Evolutionary conservation across 2,888 invertebrate genomes (phyloP), one percentile per base, ranked within the genome.

Genomic region (Drosophila bunnanda): DNA sequence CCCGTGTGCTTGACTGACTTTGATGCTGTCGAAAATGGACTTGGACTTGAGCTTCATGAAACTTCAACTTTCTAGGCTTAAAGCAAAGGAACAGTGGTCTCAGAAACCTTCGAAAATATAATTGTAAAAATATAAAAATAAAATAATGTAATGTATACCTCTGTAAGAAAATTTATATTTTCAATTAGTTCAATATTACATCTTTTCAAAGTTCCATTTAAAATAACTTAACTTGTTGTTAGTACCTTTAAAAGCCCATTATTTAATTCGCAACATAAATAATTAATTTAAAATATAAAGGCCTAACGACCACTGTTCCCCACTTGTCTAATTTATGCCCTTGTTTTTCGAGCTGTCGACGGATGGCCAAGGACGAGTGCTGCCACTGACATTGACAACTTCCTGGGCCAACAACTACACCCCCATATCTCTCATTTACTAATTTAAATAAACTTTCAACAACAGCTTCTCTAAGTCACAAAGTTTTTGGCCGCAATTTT

Each of bases 371-470:
- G 53, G 69, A 15, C 61, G 13, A 39, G 52, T 52, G 67, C 69
- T 70, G 76, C 70, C 65, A 65, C 75, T 84, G 86, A 82, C 86
- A 88, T 76, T 82, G 84, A 85, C 78, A 79, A 79, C 77, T 88
- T 82, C 76, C 83, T 52, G 50, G 55, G 80, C 55, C 34, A 71
- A 75, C 74, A 69, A 69, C 73, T 65, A 72, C 76, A 75, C 74
- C 59, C 66, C 71, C 46, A 72, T 76, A 75, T 48, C 78, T 82
- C 88, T 77, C 88, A 86, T 85, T 85, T 80, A 80, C 86, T 85
- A 80, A 84, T 88, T 85, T 82, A 77, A 82, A 87, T 71, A 79
- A 87, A 87, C 87, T 86, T 83, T 83, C 64, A 76, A 71, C 65
- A 69, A 50, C 46, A 53, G 56, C 69, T 22, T 34, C 34, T 38